These are phyloP conservation scores for Erpobdella octoculata DNA, from an alignment of 2,888 invertebrate species.

Conservation along the genomic window DNA sequence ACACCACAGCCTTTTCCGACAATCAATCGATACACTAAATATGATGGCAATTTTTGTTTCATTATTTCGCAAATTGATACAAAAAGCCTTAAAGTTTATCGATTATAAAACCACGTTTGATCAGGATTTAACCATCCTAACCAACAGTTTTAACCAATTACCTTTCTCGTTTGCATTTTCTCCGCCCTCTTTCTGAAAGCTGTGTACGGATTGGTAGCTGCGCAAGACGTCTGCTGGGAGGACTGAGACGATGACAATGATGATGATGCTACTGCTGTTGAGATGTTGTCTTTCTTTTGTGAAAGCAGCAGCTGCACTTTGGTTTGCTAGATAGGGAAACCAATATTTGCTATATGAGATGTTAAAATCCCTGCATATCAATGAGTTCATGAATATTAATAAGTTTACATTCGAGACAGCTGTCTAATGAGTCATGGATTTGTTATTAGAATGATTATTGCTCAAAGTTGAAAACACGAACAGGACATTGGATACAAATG, in stretches of 20 bases:
- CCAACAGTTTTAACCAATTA: conserved; percentile 34
- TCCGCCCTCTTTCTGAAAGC: conserved; percentile 93
- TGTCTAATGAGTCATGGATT: too few species aligned
- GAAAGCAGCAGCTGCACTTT: conserved; percentile 43
- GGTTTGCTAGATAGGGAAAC: conserved; percentile 73
- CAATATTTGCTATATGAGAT: too few species aligned
- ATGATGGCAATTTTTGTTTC: background rate
- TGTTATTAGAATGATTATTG: too few species aligned
- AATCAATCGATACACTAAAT: background rate
- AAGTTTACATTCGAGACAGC: too few species aligned
- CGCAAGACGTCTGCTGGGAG: too few species aligned
- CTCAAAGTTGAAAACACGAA: background rate
- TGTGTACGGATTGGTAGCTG: conserved; percentile 87
- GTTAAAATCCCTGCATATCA: too few species aligned
- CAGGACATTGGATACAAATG: background rate
- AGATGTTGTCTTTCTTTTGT: background rate
- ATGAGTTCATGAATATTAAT: too few species aligned
- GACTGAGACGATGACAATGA: too few species aligned
- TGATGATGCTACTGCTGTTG: background rate
- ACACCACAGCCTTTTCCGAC: too few species aligned
- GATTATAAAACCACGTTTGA: background rate
- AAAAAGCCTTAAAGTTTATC: background rate
- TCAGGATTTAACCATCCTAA: background rate
- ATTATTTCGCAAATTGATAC: background rate
- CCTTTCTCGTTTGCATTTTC: conserved; percentile 97